phyloP scores from a whole-genome alignment of 2,797 vertebrate genomes.

The Eupleurogrammus muticus region DNA sequence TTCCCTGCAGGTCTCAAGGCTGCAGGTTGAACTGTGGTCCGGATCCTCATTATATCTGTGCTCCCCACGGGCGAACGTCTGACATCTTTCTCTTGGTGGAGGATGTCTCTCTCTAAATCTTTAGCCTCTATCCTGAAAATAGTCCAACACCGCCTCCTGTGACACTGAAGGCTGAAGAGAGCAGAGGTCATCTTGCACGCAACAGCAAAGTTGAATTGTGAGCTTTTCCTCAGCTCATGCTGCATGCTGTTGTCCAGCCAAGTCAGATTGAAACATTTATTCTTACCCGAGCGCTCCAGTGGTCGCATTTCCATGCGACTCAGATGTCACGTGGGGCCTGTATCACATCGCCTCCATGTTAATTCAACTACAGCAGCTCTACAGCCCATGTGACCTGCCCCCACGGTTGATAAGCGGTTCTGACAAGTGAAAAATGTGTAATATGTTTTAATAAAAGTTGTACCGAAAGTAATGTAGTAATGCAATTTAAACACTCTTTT shows the following conservation, averaged over 20 bases:
- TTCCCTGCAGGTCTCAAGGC: slow-evolving; percentile 44
- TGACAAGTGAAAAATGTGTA: too few species aligned
- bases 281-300: too few species aligned
- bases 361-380: too few species aligned
- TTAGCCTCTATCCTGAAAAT: slow-evolving; percentile 24
- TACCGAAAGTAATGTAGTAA: too few species aligned
- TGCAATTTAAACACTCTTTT: too few species aligned
- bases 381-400: too few species aligned
- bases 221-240: not conserved
- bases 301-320: too few species aligned
- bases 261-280: not conserved
- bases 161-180: slow-evolving; percentile 36
- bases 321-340: too few species aligned
- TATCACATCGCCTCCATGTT: too few species aligned
- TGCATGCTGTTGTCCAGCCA: not conserved
- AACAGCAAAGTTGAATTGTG: not conserved
- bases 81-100: slow-evolving; percentile 42
- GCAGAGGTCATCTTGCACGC: not conserved
- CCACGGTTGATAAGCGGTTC: too few species aligned
- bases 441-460: too few species aligned
- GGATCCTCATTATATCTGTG: slow-evolving; percentile 40
- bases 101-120: slow-evolving; percentile 30
- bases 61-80: slow-evolving; percentile 40
- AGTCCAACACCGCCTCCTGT: slow-evolving; percentile 10
- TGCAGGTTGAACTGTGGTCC: slow-evolving; percentile 28